These are phyloP conservation scores for Spheniscus humboldti DNA, from an alignment of 2,797 vertebrate species.

Conservation along the genomic window DNA sequence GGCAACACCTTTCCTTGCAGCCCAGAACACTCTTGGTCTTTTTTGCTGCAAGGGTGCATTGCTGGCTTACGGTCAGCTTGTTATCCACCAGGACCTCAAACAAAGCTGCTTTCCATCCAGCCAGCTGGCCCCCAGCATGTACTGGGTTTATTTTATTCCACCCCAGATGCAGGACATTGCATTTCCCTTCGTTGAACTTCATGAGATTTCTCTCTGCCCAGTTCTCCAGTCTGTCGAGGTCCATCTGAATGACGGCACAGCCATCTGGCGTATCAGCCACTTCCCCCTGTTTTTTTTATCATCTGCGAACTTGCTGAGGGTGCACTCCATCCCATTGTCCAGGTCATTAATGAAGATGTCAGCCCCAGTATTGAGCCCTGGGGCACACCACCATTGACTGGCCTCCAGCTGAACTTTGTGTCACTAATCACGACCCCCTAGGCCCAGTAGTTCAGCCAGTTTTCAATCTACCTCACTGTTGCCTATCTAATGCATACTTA, in stretches of 20 bases:
- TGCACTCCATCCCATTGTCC: not conserved
- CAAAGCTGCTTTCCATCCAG: not conserved
- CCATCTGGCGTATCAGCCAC: not conserved
- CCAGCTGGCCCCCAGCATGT: not conserved
- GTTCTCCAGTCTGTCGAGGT: not conserved
- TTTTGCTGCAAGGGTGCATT: accelerated
- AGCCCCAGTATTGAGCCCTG: not conserved
- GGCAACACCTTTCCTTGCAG: not conserved
- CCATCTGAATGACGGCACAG: not conserved
- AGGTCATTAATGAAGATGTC: not conserved
- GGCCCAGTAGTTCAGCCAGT: not conserved
- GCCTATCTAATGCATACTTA: not conserved
- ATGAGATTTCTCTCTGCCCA: not conserved
- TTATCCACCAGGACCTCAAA: not conserved
- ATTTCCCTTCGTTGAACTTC: not conserved
- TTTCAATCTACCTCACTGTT: not conserved
- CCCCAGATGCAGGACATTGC: not conserved
- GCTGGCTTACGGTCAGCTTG: not conserved
- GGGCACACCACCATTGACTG: not conserved
- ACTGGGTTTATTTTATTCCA: not conserved
- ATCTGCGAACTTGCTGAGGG: not conserved
- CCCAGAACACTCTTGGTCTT: not conserved
- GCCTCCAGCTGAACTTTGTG: not conserved
- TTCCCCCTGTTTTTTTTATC: not conserved
- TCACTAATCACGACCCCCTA: not conserved